Conservation (phyloP, 1,140 invertebrate genomes). For the Cardiocondyla obscurior region DNA sequence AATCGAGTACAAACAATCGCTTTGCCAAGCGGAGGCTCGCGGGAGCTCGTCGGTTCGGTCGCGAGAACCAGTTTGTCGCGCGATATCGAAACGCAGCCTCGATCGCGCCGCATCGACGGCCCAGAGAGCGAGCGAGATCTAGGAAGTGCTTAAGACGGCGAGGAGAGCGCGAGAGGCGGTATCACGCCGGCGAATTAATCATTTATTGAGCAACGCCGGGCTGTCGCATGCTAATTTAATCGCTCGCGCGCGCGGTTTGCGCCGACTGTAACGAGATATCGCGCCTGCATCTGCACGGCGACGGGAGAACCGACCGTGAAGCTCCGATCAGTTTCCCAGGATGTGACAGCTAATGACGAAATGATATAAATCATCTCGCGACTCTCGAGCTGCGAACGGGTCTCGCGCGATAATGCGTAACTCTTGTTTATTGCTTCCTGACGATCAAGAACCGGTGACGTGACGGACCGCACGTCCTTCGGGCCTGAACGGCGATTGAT, state of each 20-base stretch:
- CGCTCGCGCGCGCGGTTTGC: too few species aligned
- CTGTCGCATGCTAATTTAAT: slow-evolving; percentile 46
- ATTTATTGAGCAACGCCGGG: slow-evolving; percentile 23
- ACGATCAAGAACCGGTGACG: neutral
- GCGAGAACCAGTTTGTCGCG: slow-evolving; percentile 44
- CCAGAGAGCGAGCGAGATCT: neutral
- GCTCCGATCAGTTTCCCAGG: slow-evolving; percentile 2
- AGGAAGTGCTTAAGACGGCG: neutral
- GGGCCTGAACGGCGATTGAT: neutral
- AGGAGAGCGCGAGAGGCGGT: too few species aligned
- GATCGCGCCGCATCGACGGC: slow-evolving; percentile 22
- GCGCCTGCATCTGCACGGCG: too few species aligned
- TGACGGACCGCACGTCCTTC: slow-evolving; percentile 7
- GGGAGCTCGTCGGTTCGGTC: neutral
- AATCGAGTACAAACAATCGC: slow-evolving; percentile 55
- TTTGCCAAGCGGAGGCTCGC: neutral
- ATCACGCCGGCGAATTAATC: slow-evolving; percentile 49
- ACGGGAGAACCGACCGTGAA: slow-evolving; percentile 22
- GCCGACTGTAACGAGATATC: too few species aligned
- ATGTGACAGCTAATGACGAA: slow-evolving; percentile 44
- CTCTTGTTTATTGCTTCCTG: slow-evolving; percentile 35
- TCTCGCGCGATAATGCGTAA: slow-evolving; percentile 7
- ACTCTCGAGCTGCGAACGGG: slow-evolving; percentile 14
- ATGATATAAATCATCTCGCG: slow-evolving; percentile 50
- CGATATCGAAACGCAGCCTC: slow-evolving; percentile 41